These are phyloP conservation scores for Watsonalla cultraria DNA, from an alignment of 2,888 invertebrate species.

Conservation along the genomic window DNA sequence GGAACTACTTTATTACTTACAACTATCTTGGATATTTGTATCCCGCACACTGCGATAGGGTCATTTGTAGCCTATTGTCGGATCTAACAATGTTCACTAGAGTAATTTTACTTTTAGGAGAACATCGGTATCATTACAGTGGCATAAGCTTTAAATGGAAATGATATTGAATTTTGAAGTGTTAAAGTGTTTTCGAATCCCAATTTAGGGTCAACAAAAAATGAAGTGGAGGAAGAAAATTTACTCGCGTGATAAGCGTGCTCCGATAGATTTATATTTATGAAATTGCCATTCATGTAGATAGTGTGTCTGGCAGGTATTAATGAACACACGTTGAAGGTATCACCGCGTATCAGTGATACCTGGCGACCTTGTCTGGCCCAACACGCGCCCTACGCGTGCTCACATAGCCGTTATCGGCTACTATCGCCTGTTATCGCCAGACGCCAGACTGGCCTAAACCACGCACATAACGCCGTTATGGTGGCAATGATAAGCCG, in stretches of 20 bases:
- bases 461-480: slow-evolving; percentile 24
- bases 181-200: too few species aligned
- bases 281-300: background rate
- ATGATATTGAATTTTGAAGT: too few species aligned
- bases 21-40: background rate
- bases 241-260: too few species aligned
- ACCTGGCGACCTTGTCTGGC: slow-evolving; percentile 39
- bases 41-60: too few species aligned
- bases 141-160: too few species aligned
- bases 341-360: slow-evolving; percentile 10
- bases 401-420: slow-evolving; percentile 32
- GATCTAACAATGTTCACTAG: too few species aligned
- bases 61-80: too few species aligned
- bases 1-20: slow-evolving; percentile 25
- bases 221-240: too few species aligned
- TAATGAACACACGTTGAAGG: background rate
- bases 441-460: slow-evolving; percentile 45
- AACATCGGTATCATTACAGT: too few species aligned
- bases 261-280: background rate
- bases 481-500: slow-evolving; percentile 19
- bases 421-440: slow-evolving; percentile 43
- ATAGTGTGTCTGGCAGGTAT: background rate
- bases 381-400: slow-evolving; percentile 41
- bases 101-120: too few species aligned
- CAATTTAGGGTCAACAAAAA: too few species aligned